Evolutionary conservation across 2,797 vertebrate genomes (phyloP), one percentile per base, ranked within the genome.

Genomic region (Sebastes ruberrimus): DNA sequence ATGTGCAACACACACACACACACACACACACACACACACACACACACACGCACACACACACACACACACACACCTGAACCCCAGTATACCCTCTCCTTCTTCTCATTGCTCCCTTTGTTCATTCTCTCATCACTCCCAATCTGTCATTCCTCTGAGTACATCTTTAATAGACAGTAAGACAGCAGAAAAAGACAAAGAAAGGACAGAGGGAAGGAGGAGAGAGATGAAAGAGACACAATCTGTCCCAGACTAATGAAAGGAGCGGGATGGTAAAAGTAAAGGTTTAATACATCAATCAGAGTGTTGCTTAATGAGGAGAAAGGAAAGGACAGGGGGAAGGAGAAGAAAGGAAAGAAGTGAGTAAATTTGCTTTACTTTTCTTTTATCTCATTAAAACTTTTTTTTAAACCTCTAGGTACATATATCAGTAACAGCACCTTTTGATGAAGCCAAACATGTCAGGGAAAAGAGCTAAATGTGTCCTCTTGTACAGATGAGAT

Each of bases 271-370:
- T 63, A 38, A 85, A 86, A 89, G 83, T 64, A 86, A 88, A 88
- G 85, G 77, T 92, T 88, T 87, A 84, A 91, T 76, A 79, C 84
- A 89, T 90, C 91, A 90, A 79, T 88, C 35, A 55, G 75, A 76
- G 13, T 3, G 57, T 6, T 55, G 78, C 81, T 84, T 89, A 90
- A 92, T 82, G 81, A 89, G 61, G 42, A 87, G 42, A 74, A 10
- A 52, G 57, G 57, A 5, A 53, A 71, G 67, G 57, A 71, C 10
- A 52, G 4, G 16, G 71, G 60, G 60, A 52, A 28, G n/a, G 63
- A 72, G 27, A 10, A 7, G 56, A 28, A 56, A 27, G 23, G 8
- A 22, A 16, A 20, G 23, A 32, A 10, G 16, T 18, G 16, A 49
- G 42, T 49, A 49, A 20, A 49, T 49, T 20, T 49, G 42, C 42